Evolutionary conservation across 2,797 vertebrate genomes (phyloP).

Genomic region (Poecilia gillii): DNA sequence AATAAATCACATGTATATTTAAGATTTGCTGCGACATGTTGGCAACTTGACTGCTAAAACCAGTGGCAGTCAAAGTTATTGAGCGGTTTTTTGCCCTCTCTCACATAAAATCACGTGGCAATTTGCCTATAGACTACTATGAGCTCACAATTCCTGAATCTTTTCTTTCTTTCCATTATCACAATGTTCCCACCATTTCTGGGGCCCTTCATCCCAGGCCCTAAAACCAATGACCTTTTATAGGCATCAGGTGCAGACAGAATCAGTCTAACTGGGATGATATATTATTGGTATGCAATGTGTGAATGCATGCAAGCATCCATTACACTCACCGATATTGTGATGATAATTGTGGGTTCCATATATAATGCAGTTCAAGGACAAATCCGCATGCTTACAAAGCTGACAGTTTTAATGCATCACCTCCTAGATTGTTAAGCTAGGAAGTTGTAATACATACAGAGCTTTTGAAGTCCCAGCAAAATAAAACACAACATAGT

Average conservation of each 20-base stretch:
- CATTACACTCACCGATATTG: neutral
- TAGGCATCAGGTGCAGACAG: neutral
- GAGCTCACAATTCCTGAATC: neutral
- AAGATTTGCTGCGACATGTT: too few relatives aligned
- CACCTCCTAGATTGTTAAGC: neutral
- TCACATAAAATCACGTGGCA: too few relatives aligned
- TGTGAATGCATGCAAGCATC: neutral
- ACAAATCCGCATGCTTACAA: conserved; percentile 1
- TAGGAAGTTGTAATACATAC: neutral
- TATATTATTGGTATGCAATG: neutral
- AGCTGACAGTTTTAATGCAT: conserved; percentile 3
- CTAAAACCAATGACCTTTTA: neutral
- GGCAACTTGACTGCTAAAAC: too few relatives aligned
- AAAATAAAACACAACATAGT: neutral
- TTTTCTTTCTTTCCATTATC: neutral
- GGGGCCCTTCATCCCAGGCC: neutral
- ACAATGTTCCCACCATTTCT: neutral
- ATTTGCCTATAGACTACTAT: neutral
- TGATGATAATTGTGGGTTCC: neutral
- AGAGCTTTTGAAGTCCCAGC: neutral
- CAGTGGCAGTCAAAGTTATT: too few relatives aligned
- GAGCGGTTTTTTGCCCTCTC: too few relatives aligned
- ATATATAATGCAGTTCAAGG: neutral
- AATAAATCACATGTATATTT: too few relatives aligned
- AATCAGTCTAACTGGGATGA: neutral